Percentiles rank a stretch among this genome's conserved stretches.
These are phyloP conservation scores for Varecia variegata DNA, from an alignment of 2,797 vertebrate species.

Conservation along the genomic window DNA sequence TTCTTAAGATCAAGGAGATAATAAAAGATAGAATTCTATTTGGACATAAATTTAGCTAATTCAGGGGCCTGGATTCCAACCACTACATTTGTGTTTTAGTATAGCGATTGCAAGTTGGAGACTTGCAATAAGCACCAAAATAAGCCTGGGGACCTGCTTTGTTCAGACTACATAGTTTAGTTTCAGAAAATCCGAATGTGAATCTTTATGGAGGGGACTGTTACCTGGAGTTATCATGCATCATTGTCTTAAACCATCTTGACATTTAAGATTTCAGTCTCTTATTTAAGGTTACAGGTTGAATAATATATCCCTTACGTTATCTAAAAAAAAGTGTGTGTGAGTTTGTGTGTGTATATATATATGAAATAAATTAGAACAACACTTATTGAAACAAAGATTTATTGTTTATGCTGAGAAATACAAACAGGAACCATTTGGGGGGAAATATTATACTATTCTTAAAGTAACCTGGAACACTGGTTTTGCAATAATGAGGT, in stretches of 20 bases:
- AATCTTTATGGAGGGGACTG: background rate
- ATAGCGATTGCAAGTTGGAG: constrained; percentile 7
- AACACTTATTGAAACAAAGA: constrained; percentile 30
- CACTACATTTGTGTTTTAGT: background rate
- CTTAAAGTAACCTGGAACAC: background rate
- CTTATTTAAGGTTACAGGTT: background rate
- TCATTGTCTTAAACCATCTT: constrained; percentile 42
- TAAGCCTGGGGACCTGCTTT: background rate
- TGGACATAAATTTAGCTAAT: background rate
- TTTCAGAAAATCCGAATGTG: constrained; percentile 23
- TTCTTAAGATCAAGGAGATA: background rate
- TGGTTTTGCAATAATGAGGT: constrained; percentile 5
- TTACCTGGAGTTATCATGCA: background rate
- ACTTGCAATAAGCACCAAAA: background rate
- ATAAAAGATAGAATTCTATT: background rate
- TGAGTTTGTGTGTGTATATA: background rate
- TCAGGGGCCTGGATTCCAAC: background rate
- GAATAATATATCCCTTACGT: background rate
- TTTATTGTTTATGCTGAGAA: background rate
- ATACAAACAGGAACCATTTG: constrained; percentile 3
- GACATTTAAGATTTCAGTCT: background rate
- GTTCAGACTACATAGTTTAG: background rate
- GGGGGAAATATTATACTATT: background rate
- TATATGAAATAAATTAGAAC: background rate
- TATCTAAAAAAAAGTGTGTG: background rate